Evolutionary conservation across 2,797 vertebrate genomes (phyloP).

Genomic region (Crax fasciolata): DNA sequence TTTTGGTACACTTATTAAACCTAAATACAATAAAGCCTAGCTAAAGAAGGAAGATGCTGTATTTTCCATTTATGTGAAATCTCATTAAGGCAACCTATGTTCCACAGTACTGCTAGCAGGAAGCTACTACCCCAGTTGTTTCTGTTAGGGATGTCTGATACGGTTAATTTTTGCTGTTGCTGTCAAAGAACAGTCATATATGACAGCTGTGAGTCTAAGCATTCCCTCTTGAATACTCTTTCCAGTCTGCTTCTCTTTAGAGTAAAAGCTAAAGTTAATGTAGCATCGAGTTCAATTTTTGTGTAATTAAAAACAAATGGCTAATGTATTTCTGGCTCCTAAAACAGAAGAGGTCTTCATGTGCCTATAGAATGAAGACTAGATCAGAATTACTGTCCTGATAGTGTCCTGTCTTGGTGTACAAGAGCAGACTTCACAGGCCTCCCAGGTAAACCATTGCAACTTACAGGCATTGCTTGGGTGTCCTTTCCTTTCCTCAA

Average conservation of each 20-base stretch:
- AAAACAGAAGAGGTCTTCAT: background rate
- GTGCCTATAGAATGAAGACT: background rate
- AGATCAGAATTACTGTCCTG: background rate
- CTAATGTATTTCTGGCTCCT: background rate
- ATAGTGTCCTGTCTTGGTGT: background rate
- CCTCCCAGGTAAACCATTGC: background rate
- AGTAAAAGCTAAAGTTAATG: conserved; percentile 21
- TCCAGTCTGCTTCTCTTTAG: background rate
- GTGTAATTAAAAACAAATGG: conserved; percentile 21
- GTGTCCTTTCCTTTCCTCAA: background rate
- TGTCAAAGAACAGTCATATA: background rate
- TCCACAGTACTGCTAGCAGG: background rate
- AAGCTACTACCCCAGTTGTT: background rate
- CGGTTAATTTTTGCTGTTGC: background rate
- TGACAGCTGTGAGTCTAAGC: conserved; percentile 5
- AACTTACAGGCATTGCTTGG: background rate
- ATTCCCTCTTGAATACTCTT: conserved; percentile 5
- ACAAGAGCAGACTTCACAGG: background rate
- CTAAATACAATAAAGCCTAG: conserved; percentile 1
- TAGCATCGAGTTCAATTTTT: conserved; percentile 7
- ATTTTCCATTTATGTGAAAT: background rate
- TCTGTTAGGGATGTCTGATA: background rate
- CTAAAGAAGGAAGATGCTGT: background rate
- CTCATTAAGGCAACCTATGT: background rate
- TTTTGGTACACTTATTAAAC: conserved; percentile 2